These are phyloP conservation scores for Noturus placidus DNA, from an alignment of 2,113 vertebrate genomes.

Conservation along the genomic window DNA sequence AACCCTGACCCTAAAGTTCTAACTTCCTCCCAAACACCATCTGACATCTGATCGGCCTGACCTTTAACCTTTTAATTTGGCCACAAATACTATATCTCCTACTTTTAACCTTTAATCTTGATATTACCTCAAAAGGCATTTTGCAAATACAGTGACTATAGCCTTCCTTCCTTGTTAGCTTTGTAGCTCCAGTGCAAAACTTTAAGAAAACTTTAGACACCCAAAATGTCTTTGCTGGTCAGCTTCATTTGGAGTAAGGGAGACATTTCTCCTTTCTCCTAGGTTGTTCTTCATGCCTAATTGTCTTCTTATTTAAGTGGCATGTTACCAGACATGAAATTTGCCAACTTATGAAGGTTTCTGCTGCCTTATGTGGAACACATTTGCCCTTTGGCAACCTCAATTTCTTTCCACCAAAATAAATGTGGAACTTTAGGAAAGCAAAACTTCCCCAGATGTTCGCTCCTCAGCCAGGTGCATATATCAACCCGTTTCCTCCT, in stretches of 20 bases:
- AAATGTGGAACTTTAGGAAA: slow-evolving; percentile 32
- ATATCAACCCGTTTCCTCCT: slow-evolving; percentile 21
- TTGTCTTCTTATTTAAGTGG: slow-evolving; percentile 18
- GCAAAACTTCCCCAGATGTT: slow-evolving; percentile 46
- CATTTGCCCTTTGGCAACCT: slow-evolving; percentile 23
- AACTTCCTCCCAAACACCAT: background rate
- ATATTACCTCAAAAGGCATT: no score
- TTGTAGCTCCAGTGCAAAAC: background rate
- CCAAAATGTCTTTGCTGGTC: background rate
- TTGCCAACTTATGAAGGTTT: slow-evolving; percentile 22
- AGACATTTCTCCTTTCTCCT: background rate
- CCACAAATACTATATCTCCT: background rate
- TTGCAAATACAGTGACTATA: background rate
- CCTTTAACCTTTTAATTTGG: background rate
- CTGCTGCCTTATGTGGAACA: slow-evolving; percentile 32
- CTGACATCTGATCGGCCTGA: background rate
- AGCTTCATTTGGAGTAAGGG: background rate
- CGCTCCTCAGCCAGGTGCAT: slow-evolving; percentile 4
- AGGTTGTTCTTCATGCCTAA: slow-evolving; percentile 13
- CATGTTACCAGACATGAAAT: slow-evolving; percentile 20
- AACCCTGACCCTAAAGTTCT: background rate
- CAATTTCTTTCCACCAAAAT: background rate
- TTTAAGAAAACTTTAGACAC: background rate
- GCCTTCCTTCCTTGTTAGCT: no score
- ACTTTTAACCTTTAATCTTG: background rate